Evolutionary conservation across 2,888 invertebrate species (phyloP).

Genomic region (Timema podura): DNA sequence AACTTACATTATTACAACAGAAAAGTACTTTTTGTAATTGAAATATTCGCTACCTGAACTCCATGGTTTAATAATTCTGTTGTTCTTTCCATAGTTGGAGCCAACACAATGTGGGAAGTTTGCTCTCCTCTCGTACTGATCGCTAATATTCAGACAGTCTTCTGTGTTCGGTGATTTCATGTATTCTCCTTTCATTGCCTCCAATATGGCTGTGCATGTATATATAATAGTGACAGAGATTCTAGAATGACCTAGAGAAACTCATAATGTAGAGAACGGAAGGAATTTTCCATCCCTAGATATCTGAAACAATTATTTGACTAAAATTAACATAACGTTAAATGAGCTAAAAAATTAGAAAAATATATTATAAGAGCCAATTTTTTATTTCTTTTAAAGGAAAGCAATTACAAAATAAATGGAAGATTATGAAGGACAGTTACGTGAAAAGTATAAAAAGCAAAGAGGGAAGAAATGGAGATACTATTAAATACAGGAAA

Average conservation of each 20-base stretch:
- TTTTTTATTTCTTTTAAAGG: background rate
- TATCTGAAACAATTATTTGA: too few relatives aligned
- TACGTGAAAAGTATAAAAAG: background rate
- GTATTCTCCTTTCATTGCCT: background rate
- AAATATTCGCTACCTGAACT: too few relatives aligned
- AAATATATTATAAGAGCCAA: too few relatives aligned
- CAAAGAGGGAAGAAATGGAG: background rate
- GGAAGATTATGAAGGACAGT: conserved; percentile 5
- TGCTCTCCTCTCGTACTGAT: background rate
- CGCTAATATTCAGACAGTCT: background rate
- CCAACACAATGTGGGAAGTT: background rate
- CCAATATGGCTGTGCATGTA: too few relatives aligned
- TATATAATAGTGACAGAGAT: too few relatives aligned
- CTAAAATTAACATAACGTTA: too few relatives aligned
- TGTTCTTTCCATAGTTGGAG: background rate
- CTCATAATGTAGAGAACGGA: too few relatives aligned
- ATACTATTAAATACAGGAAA: background rate
- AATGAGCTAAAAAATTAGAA: too few relatives aligned
- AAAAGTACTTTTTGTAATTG: too few relatives aligned
- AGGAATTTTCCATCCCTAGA: too few relatives aligned
- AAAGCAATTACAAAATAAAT: conserved; percentile 6
- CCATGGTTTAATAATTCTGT: background rate
- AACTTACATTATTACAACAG: too few relatives aligned
- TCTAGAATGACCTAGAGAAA: too few relatives aligned
- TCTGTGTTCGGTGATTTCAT: background rate